Evolutionary conservation across 2,888 invertebrate genomes (phyloP), one percentile per base, ranked within the genome.

Genomic region (Drosophila dives): DNA sequence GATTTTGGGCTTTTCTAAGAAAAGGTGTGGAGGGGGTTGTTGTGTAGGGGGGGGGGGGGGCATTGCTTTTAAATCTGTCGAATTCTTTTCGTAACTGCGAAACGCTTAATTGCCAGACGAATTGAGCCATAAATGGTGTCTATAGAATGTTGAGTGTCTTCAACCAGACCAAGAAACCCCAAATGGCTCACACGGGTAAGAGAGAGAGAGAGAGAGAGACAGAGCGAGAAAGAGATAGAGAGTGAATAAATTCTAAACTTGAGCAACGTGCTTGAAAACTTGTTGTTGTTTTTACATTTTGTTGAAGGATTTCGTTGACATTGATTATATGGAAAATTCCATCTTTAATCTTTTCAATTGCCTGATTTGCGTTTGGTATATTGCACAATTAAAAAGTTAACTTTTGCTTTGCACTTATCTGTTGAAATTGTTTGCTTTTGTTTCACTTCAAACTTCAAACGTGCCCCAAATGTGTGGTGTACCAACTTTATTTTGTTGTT

Each of bases 41-140:
- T 15, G 17, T 4, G 17, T 0, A 0, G 1, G 51, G 20, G 10
- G 3, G 15, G 17, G 1, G 3, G 20, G 51, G 0, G 29, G 1
- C 5, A 11, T 40, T 7, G 36, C 20, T 23, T 32, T 54, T 33
- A 36, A 79, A 63, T 65, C 69, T 66, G 70, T 58, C 50, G 48
- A 75, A 70, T 70, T 70, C 58, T 76, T 65, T 29, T 23, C 32
- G 17, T 45, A 58, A 65, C 38, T 49, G 48, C 54, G 55, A 38
- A 34, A 36, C 54, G 70, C 50, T 54, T 72, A 71, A 71, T 64
- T 71, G 71, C 34, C 53, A 53, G 50, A 56, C 45, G 58, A 77
- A 77, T 77, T 64, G 72, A 77, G 77, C 50, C 77, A 80, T 80
- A 64, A 72, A 51, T 58, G 71, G 23, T 40, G 36, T 36, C 40